Evolutionary conservation across 2,113 vertebrate species (phyloP).

Genomic region (Onychostruthus taczanowskii): DNA sequence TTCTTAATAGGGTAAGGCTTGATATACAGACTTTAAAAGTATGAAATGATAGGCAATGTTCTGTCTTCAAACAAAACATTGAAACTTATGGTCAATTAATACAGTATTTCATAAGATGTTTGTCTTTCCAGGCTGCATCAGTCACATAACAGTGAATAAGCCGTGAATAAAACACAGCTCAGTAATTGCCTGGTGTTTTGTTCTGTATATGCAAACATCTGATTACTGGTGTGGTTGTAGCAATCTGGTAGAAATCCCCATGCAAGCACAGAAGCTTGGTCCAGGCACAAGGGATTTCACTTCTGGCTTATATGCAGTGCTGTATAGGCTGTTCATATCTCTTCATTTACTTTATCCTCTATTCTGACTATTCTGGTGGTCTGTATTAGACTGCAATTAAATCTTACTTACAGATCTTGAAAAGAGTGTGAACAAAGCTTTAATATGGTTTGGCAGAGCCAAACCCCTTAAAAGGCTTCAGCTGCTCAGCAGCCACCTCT

Average conservation of each 20-base stretch:
- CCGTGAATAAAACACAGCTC: background rate
- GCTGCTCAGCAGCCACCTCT: background rate
- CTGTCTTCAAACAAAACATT: constrained; percentile 6
- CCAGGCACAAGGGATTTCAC: background rate
- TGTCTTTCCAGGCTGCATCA: background rate
- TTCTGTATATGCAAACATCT: background rate
- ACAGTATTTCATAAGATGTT: background rate
- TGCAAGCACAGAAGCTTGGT: background rate
- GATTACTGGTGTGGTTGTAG: background rate
- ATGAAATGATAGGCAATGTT: background rate
- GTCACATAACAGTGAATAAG: background rate
- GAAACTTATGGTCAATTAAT: background rate
- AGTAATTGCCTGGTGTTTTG: background rate
- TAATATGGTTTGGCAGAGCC: background rate
- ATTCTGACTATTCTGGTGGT: background rate
- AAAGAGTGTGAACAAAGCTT: background rate
- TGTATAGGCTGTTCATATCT: background rate
- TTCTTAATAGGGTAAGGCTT: background rate
- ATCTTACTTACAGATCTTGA: background rate
- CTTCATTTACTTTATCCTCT: background rate
- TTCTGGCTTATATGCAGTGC: background rate
- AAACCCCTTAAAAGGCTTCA: background rate
- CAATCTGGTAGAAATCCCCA: background rate
- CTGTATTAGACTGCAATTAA: background rate
- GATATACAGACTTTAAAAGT: background rate